Evolutionary conservation across 2,797 vertebrate species (phyloP).

Genomic region (Dromococcyx pavoninus): DNA sequence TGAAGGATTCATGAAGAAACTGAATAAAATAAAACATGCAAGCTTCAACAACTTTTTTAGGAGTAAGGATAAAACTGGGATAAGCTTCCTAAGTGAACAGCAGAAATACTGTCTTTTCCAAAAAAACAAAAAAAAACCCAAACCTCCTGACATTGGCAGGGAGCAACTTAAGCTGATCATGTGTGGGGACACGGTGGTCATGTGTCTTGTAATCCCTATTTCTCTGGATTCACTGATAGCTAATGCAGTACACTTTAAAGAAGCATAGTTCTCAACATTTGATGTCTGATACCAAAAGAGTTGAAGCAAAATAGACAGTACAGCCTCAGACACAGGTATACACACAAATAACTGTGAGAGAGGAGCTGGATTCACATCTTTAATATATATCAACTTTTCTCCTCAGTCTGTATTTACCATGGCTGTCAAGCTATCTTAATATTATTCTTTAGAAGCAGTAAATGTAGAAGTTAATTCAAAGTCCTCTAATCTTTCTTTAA

Average conservation of each 20-base stretch:
- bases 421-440: background rate
- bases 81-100: background rate
- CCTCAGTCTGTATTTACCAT: background rate
- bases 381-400: background rate
- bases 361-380: background rate
- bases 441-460: constrained; percentile 11
- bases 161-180: background rate
- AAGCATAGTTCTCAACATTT: background rate
- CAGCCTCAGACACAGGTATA: background rate
- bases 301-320: background rate
- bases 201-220: background rate
- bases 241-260: background rate
- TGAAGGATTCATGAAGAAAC: background rate
- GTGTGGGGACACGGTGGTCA: background rate
- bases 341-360: background rate
- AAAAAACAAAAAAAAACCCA: no score
- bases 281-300: background rate
- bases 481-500: background rate
- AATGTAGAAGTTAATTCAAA: constrained; percentile 30
- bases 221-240: background rate
- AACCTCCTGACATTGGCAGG: no score
- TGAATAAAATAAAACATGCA: background rate
- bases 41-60: background rate
- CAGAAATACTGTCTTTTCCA: background rate
- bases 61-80: background rate